Evolutionary conservation across 2,797 vertebrate genomes (phyloP), one percentile per base, ranked within the genome.

Genomic region (Mionectes olivaceus): DNA sequence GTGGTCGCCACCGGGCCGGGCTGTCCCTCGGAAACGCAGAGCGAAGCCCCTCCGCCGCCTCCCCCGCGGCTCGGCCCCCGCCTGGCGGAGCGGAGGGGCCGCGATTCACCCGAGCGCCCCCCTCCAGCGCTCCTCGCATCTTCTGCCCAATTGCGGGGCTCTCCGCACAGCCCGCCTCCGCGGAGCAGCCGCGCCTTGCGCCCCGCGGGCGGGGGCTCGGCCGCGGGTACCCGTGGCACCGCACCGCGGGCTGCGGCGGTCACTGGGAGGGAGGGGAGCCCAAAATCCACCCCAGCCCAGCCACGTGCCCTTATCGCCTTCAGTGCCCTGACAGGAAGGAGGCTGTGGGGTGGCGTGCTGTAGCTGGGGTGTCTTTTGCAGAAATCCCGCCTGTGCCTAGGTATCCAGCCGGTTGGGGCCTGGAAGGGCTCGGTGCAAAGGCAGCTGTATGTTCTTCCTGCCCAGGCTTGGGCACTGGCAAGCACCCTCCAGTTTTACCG

Each of bases 281-380:
- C 43, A 10, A 9, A 2, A 23, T 8, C 23, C 13, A 3, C 11
- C 3, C 14, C 15, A 28, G 1, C 9, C 30, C 64, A 1, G 37
- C 25, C 10, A 4, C 19, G 10, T 10, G 68, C 41, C 19, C 19
- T 3, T 16, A 28, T 18, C 28, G 16, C 64, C 2, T 25, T 28
- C 55, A 1, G 49, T 2, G 55, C 19, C 21, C 60, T 7, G 73
- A 10, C 13, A 12, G 1, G 37, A 22, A 19, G 19, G 30, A 39
- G n/a, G 18, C 2, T 12, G 1, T 3, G 37, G 32, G 13, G 9
- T 44, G n/a, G 28, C 3, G 4, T 35, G 69, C 59, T 19, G 11
- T 10, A 18, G 2, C 11, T 46, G 30, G 8, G 10, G n/a, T 27
- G 28, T 41, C n/a, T 84, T 28, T 19, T 24, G 65, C 44, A 8